phyloP scores from a whole-genome alignment of 2,888 invertebrate genomes.

The Acrocera orbiculus region DNA sequence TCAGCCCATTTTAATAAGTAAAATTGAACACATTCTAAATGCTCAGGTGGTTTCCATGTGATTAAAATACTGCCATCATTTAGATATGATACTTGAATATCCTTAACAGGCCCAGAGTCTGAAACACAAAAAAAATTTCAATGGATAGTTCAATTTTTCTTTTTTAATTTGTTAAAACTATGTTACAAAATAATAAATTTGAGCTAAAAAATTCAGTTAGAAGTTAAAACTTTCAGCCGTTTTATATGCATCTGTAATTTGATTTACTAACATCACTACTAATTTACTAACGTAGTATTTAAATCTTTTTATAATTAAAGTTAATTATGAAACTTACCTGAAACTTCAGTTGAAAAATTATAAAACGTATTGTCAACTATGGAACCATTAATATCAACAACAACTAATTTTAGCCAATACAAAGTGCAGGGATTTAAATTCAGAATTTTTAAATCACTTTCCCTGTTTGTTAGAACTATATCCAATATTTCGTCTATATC shows the following conservation, averaged over 20 bases:
- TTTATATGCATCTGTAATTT: too few relatives aligned
- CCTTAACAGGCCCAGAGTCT: conserved; percentile 20
- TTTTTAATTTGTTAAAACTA: too few relatives aligned
- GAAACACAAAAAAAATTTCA: conserved; percentile 3
- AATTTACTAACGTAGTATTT: too few relatives aligned
- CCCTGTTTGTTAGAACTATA: conserved; percentile 3
- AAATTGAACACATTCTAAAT: conserved; percentile 19
- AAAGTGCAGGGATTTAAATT: background rate
- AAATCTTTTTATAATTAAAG: background rate
- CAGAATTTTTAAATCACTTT: background rate
- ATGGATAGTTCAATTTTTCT: too few relatives aligned
- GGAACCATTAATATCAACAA: conserved; percentile 1
- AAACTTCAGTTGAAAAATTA: conserved; percentile 1
- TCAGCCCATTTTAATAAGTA: conserved; percentile 20
- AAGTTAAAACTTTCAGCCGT: too few relatives aligned
- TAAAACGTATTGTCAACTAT: conserved; percentile 1
- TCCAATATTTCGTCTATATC: conserved; percentile 1
- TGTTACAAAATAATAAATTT: too few relatives aligned
- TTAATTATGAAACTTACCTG: conserved; percentile 1
- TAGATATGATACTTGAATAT: conserved; percentile 2
- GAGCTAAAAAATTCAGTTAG: too few relatives aligned
- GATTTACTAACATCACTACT: too few relatives aligned
- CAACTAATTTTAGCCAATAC: background rate
- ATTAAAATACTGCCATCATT: conserved; percentile 17
- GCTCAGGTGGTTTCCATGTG: conserved; percentile 17